Conservation (phyloP, 2,113 vertebrate genomes). For the Egretta garzetta region DNA sequence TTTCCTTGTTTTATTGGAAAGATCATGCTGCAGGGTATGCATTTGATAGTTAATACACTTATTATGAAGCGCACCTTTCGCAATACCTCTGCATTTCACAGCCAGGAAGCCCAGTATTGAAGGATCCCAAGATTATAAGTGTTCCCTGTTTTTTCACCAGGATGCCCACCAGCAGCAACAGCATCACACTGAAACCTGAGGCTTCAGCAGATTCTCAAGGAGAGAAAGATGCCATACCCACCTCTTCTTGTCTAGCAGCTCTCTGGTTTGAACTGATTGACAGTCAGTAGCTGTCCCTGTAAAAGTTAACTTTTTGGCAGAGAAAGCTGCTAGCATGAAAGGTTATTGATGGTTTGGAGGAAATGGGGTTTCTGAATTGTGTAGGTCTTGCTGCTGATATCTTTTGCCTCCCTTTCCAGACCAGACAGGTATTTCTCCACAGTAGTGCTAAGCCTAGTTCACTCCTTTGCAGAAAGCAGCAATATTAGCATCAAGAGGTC, state of each 20-base stretch:
- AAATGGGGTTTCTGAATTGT: neutral
- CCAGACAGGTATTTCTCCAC: neutral
- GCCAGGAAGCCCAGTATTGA: neutral
- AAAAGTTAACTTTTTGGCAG: neutral
- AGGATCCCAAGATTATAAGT: neutral
- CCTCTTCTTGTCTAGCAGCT: neutral
- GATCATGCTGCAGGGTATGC: neutral
- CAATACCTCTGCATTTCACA: neutral
- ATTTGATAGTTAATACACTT: neutral
- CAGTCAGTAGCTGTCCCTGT: neutral
- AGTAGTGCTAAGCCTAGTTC: neutral
- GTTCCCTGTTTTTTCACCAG: neutral
- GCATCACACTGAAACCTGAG: neutral
- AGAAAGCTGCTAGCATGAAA: neutral
- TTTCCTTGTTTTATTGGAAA: conserved; percentile 24
- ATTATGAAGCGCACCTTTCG: neutral
- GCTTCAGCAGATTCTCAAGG: neutral
- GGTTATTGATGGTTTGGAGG: neutral
- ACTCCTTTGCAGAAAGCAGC: neutral
- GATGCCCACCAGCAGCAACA: neutral
- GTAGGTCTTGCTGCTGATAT: neutral
- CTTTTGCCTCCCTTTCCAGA: neutral
- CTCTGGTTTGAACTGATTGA: neutral
- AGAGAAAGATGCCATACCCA: neutral
- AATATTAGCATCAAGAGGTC: neutral